Evolutionary conservation across 1,140 invertebrate species (phyloP).

Genomic region (Littorina saxatilis): DNA sequence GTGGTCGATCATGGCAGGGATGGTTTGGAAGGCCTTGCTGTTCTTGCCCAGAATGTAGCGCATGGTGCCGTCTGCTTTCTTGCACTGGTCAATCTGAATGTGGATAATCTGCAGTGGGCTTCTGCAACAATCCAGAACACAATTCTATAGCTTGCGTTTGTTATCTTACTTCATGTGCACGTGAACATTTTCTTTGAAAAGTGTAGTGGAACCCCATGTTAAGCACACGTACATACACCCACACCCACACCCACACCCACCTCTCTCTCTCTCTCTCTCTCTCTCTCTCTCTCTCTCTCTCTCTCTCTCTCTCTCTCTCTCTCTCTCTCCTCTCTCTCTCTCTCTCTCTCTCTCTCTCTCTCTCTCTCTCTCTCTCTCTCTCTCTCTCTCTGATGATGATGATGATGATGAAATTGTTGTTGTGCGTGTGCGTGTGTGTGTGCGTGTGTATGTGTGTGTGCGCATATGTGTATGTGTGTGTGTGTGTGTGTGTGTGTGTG

Average conservation of each 20-base stretch:
- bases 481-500: too few species aligned
- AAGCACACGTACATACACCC: background rate
- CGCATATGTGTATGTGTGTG: too few species aligned
- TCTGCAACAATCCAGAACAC: background rate
- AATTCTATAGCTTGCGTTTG: background rate
- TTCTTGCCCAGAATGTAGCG: slow-evolving; percentile 93
- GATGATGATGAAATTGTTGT: too few species aligned
- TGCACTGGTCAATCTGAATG: slow-evolving; percentile 47
- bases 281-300: background rate
- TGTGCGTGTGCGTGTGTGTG: too few species aligned
- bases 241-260: background rate
- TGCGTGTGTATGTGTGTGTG: too few species aligned
- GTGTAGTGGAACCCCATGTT: too few species aligned
- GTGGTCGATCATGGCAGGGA: slow-evolving; percentile 94
- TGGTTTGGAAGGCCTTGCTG: slow-evolving; percentile 90
- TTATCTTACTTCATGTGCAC: background rate
- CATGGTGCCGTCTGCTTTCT: slow-evolving; percentile 20
- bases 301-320: too few species aligned
- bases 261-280: background rate
- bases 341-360: too few species aligned
- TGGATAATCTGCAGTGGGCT: slow-evolving; percentile 74
- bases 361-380: too few species aligned
- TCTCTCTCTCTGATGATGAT: too few species aligned
- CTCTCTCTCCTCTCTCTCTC: too few species aligned
- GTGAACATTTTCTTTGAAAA: background rate